These are phyloP conservation scores for Naja naja DNA, from an alignment of 2,113 vertebrate genomes.

Conservation along the genomic window DNA sequence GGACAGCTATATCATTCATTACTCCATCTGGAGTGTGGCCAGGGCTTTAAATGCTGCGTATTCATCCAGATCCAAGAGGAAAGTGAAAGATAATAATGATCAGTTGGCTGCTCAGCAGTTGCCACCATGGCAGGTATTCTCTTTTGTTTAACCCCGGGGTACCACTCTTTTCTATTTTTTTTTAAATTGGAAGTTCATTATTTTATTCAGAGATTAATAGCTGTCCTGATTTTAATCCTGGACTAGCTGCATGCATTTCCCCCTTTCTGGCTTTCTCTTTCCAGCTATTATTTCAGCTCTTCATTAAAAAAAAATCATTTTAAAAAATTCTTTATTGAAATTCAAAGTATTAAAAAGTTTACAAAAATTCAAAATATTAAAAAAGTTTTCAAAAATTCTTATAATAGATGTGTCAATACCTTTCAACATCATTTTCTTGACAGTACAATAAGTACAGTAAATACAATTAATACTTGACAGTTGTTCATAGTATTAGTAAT, in stretches of 20 bases:
- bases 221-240: neutral
- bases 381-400: too few relatives aligned
- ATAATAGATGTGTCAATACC: too few relatives aligned
- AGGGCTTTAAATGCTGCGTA: neutral
- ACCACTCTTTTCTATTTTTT: neutral
- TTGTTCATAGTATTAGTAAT: too few relatives aligned
- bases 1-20: neutral
- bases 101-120: neutral
- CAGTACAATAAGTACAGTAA: too few relatives aligned
- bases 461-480: too few relatives aligned
- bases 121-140: neutral
- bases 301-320: neutral
- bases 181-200: neutral
- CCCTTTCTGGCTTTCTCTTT: neutral
- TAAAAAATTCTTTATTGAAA: too few relatives aligned
- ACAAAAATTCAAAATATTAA: too few relatives aligned
- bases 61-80: neutral
- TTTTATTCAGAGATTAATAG: neutral
- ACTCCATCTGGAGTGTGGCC: neutral
- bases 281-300: neutral
- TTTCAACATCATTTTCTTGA: too few relatives aligned
- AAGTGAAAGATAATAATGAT: neutral
- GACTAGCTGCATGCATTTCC: neutral
- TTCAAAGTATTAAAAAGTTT: too few relatives aligned
- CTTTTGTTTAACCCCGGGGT: neutral